These are phyloP conservation scores for Rhabdomys pumilio DNA, from an alignment of 2,797 vertebrate genomes.

Conservation along the genomic window DNA sequence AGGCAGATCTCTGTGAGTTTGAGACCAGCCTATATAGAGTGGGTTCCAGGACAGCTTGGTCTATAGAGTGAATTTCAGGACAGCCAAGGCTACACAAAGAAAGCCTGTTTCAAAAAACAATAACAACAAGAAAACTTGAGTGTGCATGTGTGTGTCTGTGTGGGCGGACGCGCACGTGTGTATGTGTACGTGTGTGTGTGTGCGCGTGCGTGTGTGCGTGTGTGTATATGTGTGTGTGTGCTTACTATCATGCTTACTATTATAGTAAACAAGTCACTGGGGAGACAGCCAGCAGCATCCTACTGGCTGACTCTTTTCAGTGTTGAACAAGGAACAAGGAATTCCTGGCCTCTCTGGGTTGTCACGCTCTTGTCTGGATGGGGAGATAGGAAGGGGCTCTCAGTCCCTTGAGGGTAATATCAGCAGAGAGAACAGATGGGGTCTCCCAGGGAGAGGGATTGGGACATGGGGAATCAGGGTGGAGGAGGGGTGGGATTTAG, in stretches of 20 bases:
- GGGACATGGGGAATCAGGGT: background rate
- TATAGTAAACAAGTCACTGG: background rate
- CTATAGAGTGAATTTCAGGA: background rate
- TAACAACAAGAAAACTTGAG: background rate
- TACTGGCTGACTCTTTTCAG: background rate
- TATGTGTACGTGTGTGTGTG: no score
- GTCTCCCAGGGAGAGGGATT: background rate
- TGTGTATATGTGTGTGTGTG: background rate
- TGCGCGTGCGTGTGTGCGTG: background rate
- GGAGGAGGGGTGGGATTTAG: background rate
- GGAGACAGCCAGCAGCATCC: no score
- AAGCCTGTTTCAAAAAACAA: background rate
- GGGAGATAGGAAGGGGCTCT: background rate
- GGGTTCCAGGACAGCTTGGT: background rate
- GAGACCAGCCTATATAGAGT: background rate
- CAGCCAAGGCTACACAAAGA: background rate
- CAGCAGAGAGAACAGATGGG: slow-evolving; percentile 45
- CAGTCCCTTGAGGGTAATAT: background rate
- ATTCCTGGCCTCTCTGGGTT: background rate
- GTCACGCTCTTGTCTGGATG: background rate
- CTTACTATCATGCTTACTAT: background rate
- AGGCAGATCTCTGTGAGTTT: background rate
- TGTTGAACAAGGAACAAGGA: background rate
- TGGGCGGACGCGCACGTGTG: no score
- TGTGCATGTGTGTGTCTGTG: background rate